These are phyloP conservation scores for Ellobius talpinus DNA, from an alignment of 2,113 vertebrate species.

Conservation along the genomic window DNA sequence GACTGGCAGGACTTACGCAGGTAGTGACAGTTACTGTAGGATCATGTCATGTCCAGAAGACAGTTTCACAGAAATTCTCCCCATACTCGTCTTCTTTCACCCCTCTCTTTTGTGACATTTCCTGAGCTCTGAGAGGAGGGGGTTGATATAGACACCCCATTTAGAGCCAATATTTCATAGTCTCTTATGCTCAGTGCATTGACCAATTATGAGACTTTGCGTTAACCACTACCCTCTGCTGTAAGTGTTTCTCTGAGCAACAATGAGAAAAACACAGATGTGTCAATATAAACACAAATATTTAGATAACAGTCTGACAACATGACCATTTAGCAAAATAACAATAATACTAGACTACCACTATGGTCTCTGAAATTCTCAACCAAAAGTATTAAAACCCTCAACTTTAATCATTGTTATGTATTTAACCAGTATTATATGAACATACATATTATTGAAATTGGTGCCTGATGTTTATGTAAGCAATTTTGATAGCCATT, in stretches of 20 bases:
- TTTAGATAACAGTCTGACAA: background rate
- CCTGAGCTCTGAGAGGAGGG: background rate
- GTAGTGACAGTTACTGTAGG: background rate
- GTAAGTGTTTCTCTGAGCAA: background rate
- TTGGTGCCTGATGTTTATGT: background rate
- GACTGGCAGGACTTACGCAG: background rate
- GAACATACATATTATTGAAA: background rate
- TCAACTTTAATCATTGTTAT: background rate
- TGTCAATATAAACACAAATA: background rate
- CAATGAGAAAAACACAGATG: background rate
- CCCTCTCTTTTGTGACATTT: background rate
- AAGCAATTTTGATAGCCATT: background rate
- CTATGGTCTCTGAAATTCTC: no score
- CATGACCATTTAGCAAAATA: background rate
- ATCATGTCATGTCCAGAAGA: background rate
- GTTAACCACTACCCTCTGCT: background rate
- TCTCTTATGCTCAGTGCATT: background rate
- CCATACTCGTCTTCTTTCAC: background rate
- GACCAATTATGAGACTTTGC: background rate
- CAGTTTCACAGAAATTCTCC: background rate
- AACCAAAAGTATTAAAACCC: background rate
- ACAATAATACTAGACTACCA: background rate
- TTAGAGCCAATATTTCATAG: background rate
- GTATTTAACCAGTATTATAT: background rate
- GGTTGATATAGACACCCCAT: background rate